Percentiles rank a stretch among this genome's conserved stretches.
Evolutionary conservation across 2,888 invertebrate genomes (phyloP).

Genomic region (Tholera decimalis): DNA sequence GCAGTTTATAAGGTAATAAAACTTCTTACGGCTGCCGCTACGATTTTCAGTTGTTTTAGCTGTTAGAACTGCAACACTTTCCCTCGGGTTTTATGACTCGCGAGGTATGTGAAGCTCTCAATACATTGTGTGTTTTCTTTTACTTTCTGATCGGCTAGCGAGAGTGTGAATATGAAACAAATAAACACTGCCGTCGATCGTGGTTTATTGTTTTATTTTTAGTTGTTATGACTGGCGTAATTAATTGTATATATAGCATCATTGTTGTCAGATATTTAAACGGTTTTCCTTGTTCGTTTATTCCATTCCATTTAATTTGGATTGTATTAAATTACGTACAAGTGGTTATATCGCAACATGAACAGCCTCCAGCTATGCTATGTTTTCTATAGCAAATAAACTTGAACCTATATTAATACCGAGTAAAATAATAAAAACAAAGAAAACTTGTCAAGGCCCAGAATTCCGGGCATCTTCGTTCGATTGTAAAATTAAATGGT

Average conservation of each 20-base stretch:
- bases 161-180: constrained; percentile 25
- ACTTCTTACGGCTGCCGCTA: constrained; percentile 6
- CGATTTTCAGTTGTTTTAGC: constrained; percentile 33
- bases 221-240: constrained; percentile 3
- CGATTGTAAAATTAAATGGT: not conserved
- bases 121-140: constrained; percentile 38
- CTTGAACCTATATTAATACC: too few relatives aligned
- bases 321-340: not conserved
- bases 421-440: constrained; percentile 1
- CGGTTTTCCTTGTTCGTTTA: constrained; percentile 43
- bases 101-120: constrained; percentile 31
- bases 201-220: constrained; percentile 13
- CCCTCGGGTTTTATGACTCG: constrained; percentile 45
- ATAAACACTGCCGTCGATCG: constrained; percentile 3
- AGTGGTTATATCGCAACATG: not conserved
- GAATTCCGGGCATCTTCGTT: not conserved
- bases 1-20: constrained; percentile 42
- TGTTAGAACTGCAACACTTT: constrained; percentile 31
- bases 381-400: constrained; percentile 6
- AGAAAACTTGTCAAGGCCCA: not conserved
- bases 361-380: not conserved
- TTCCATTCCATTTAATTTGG: not conserved
- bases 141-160: constrained; percentile 20
- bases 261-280: not conserved
- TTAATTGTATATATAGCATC: not conserved